phyloP scores from a whole-genome alignment of 2,113 vertebrate genomes.

The Pseudorasbora parva region DNA sequence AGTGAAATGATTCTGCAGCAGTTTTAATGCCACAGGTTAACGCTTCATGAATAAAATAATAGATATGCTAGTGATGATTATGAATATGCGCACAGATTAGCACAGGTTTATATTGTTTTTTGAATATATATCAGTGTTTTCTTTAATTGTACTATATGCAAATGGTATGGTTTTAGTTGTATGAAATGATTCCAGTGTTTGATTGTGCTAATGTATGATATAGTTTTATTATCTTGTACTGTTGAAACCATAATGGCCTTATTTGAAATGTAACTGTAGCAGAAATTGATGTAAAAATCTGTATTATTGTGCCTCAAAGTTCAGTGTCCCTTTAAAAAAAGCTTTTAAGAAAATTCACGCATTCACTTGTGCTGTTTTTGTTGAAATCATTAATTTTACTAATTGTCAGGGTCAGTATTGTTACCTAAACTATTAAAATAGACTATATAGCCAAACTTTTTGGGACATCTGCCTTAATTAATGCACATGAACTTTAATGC shows the following conservation, averaged over 20 bases:
- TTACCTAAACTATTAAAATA: neutral
- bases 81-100: neutral
- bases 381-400: neutral
- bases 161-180: slow-evolving; percentile 1
- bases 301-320: slow-evolving; percentile 22
- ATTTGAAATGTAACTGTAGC: slow-evolving; percentile 42
- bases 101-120: neutral
- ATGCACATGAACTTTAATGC: too few species aligned
- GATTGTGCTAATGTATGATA: slow-evolving; percentile 22
- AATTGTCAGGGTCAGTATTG: neutral
- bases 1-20: neutral
- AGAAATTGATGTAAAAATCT: slow-evolving; percentile 26
- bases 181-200: slow-evolving; percentile 11
- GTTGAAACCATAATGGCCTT: slow-evolving; percentile 46
- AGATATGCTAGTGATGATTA: neutral
- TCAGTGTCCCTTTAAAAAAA: slow-evolving; percentile 21
- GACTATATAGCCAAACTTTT: too few species aligned
- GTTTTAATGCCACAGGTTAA: neutral
- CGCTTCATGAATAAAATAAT: neutral
- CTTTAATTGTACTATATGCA: slow-evolving; percentile 24
- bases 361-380: neutral
- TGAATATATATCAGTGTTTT: neutral
- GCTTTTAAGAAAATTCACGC: neutral
- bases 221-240: slow-evolving; percentile 23
- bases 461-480: too few species aligned